Evolutionary conservation across 2,888 invertebrate species (phyloP).

Genomic region (Encarsia formosa): DNA sequence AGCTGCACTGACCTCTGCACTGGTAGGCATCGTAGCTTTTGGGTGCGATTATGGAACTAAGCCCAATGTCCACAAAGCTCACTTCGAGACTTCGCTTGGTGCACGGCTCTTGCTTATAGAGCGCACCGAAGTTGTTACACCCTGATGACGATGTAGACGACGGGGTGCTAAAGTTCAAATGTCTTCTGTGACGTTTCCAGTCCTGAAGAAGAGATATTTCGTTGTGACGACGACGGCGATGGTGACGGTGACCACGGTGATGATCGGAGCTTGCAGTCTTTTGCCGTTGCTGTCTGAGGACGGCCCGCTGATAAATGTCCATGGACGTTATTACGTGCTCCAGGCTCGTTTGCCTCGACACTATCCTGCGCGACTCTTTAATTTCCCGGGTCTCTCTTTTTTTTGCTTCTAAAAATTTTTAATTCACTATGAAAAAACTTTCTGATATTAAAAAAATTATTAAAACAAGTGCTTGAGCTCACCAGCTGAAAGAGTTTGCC

Average conservation of each 20-base stretch:
- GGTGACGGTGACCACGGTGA: background rate
- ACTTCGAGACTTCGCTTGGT: constrained; percentile 53
- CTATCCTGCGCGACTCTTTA: constrained; percentile 11
- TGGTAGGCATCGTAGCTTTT: constrained; percentile 59
- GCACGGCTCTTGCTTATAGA: constrained; percentile 40
- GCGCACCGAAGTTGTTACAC: too few relatives aligned
- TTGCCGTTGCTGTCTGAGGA: constrained; percentile 26
- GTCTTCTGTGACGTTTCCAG: too few relatives aligned
- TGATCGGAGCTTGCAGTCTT: background rate
- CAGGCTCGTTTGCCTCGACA: constrained; percentile 20
- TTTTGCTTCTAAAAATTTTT: too few relatives aligned
- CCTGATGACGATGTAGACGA: too few relatives aligned
- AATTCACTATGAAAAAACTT: too few relatives aligned
- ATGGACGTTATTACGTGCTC: constrained; percentile 33
- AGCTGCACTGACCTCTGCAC: constrained; percentile 59
- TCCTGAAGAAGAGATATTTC: constrained; percentile 4
- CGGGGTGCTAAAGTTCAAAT: too few relatives aligned
- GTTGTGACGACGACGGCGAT: background rate
- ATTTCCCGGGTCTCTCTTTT: too few relatives aligned
- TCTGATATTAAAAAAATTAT: too few relatives aligned
- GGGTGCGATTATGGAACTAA: constrained; percentile 63
- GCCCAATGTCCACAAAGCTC: constrained; percentile 60
- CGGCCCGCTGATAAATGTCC: constrained; percentile 38
- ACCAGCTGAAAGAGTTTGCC: too few relatives aligned
- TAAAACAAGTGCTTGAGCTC: too few relatives aligned